These are phyloP conservation scores for Galbula dea DNA, from an alignment of 2,113 vertebrate genomes.

Conservation along the genomic window DNA sequence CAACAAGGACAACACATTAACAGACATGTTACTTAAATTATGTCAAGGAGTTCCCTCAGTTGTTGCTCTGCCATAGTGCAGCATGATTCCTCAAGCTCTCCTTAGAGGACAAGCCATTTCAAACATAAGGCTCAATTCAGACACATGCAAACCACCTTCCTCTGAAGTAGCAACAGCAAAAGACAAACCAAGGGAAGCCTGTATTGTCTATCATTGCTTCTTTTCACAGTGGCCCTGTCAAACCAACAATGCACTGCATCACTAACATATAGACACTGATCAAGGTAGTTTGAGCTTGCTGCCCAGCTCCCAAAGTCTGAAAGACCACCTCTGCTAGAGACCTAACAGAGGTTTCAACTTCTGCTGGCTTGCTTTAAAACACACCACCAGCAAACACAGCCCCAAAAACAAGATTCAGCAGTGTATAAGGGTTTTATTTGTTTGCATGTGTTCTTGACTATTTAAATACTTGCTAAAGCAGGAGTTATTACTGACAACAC, in stretches of 20 bases:
- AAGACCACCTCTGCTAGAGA: not conserved
- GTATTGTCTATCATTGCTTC: not conserved
- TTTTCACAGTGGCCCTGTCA: not conserved
- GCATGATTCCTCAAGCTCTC: not conserved
- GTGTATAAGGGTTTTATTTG: not conserved
- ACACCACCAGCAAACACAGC: not conserved
- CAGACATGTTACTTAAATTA: not conserved
- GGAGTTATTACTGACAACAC: not conserved
- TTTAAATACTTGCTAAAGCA: not conserved
- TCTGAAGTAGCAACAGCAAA: not conserved
- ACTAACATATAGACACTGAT: not conserved
- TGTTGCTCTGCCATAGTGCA: not conserved
- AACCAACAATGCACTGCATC: accelerated
- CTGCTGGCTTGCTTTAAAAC: not conserved
- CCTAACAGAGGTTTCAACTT: not conserved
- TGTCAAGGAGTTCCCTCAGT: not conserved
- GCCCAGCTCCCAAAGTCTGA: not conserved
- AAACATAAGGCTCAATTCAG: not conserved
- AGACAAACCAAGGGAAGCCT: not conserved
- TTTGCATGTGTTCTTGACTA: not conserved
- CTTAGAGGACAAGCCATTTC: not conserved
- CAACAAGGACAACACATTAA: not conserved
- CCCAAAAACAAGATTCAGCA: not conserved
- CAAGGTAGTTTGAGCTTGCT: not conserved
- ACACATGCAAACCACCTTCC: not conserved